phyloP scores from a whole-genome alignment of 2,113 vertebrate species.

The Glareola pratincola region DNA sequence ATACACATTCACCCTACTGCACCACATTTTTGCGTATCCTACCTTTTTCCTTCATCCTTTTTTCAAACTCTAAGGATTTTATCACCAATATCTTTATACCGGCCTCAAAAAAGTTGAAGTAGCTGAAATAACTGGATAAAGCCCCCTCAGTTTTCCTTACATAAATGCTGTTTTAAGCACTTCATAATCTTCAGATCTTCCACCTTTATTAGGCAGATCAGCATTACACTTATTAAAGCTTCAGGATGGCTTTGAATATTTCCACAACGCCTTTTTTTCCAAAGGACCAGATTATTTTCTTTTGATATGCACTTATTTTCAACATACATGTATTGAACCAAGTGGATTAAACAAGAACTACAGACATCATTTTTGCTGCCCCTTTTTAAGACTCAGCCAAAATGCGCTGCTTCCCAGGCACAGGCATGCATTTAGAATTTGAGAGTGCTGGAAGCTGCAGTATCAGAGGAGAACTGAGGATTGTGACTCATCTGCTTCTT shows the following conservation, averaged over 20 bases:
- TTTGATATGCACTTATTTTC: background rate
- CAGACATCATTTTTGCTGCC: background rate
- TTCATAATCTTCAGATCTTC: background rate
- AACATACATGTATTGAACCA: background rate
- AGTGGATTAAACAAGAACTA: background rate
- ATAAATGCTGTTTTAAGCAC: background rate
- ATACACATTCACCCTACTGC: background rate
- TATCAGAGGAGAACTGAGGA: background rate
- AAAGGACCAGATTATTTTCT: background rate
- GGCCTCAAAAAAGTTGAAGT: background rate
- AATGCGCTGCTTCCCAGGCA: background rate
- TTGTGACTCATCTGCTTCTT: background rate
- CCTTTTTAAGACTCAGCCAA: background rate
- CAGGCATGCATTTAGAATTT: background rate
- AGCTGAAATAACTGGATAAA: background rate
- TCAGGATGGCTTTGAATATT: background rate
- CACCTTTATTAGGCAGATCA: background rate
- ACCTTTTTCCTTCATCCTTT: background rate
- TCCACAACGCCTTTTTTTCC: background rate
- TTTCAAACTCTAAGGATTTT: background rate
- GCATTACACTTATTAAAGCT: background rate
- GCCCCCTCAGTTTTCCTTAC: background rate
- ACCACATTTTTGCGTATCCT: background rate
- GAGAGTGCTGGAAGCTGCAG: background rate
- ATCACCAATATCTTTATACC: background rate